Conservation (phyloP, 2,888 invertebrate species). For the Athalia circularis region DNA sequence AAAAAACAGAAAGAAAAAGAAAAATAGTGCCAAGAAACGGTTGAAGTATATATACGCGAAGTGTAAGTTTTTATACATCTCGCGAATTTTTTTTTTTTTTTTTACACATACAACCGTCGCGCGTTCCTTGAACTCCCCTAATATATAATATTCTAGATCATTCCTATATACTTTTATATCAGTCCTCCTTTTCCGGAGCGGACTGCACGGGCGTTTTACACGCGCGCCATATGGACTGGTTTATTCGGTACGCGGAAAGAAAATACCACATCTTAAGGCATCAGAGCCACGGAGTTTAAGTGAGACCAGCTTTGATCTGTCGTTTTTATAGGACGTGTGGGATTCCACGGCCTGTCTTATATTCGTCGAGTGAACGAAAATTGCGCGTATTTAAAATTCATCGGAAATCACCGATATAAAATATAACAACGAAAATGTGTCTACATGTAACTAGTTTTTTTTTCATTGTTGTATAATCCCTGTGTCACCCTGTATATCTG, state of each 20-base stretch:
- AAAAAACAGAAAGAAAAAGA: neutral
- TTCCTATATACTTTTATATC: neutral
- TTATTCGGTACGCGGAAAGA: slow-evolving; percentile 58
- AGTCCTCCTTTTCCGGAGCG: slow-evolving; percentile 25
- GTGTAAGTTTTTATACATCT: too few species aligned
- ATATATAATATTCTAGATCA: slow-evolving; percentile 12
- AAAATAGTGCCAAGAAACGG: neutral
- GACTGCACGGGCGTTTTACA: slow-evolving; percentile 19
- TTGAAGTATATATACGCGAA: neutral
- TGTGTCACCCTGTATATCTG: neutral
- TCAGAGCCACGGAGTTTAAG: slow-evolving; percentile 29
- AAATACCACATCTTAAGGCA: slow-evolving; percentile 54
- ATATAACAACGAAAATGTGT: neutral
- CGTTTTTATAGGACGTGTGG: slow-evolving; percentile 54
- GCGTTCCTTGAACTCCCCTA: slow-evolving; percentile 33
- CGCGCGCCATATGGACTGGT: slow-evolving; percentile 58
- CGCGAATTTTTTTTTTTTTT: neutral
- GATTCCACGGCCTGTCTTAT: slow-evolving; percentile 40
- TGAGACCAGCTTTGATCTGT: slow-evolving; percentile 62
- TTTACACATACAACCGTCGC: neutral
- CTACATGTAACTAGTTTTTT: neutral
- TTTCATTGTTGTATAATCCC: neutral
- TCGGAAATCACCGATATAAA: neutral
- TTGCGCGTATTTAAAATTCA: neutral
- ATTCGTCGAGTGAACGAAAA: slow-evolving; percentile 27